Base-by-base conservation (phyloP, 2,888 invertebrate genomes). In the Folsomia manolachei region DNA sequence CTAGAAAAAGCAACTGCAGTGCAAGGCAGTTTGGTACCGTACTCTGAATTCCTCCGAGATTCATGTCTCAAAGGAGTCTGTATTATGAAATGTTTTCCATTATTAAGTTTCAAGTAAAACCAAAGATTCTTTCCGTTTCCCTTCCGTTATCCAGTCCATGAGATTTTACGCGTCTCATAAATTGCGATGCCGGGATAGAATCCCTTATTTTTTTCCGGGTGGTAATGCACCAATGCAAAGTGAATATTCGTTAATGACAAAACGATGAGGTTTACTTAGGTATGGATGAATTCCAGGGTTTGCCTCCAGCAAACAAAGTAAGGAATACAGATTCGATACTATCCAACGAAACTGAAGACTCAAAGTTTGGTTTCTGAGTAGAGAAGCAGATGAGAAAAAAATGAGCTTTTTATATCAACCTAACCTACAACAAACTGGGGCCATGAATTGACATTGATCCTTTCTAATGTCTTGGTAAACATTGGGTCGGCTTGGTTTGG, bases 381-480 rank as follows among this genome's bases (percentile, higher is more conserved):
- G 39, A 39, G 14, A 4, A 39, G 7, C 39, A 39, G 39, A 39
- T 39, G 39, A 39, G 39, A 39, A 56, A 56, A 56, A 56, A 56
- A 56, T 56, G 56, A 56, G 56, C 56, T 56, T 21, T 21, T 18
- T 39, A 39, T 39, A 39, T 39, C 39, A 39, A 19, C 21, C 56
- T 7, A 56, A n/a, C n/a, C n/a, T n/a, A n/a, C n/a, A n/a, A n/a
- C n/a, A n/a, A n/a, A n/a, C n/a, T n/a, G n/a, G n/a, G n/a, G 11
- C 7, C 18, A 56, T 7, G 56, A 56, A 56, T 56, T 56, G 56
- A n/a, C 56, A 56, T 56, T 56, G 56, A 56, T 56, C 56, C 56
- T 21, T 56, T 19, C n/a, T 56, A 56, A 56, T 56, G 56, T 14
- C 56, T 56, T 56, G 56, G 56, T 56, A 56, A 56, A 56, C 56